Conservation (phyloP, 2,113 vertebrate genomes). For the Amphilophus citrinellus region DNA sequence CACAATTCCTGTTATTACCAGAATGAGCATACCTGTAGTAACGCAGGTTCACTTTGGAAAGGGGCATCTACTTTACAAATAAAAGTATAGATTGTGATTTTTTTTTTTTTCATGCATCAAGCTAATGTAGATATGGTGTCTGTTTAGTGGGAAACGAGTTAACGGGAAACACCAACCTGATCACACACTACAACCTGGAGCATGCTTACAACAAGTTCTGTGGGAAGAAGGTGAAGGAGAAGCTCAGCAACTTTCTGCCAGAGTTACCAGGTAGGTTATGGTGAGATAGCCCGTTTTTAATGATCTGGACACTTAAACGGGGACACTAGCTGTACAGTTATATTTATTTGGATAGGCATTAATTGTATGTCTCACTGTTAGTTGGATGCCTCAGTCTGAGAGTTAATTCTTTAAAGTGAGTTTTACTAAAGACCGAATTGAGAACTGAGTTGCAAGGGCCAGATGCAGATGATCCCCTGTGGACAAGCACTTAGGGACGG, state of each 20-base stretch:
- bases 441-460: not conserved
- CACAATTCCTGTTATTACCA: not conserved
- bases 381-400: not conserved
- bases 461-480: not conserved
- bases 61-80: not conserved
- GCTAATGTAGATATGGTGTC: not conserved
- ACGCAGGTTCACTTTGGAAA: not conserved
- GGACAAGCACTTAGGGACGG: not conserved
- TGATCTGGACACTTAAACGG: not conserved
- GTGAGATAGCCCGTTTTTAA: not conserved
- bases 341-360: not conserved
- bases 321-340: not conserved
- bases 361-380: not conserved
- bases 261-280: slow-evolving; percentile 88
- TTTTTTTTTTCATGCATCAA: too few relatives aligned
- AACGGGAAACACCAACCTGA: slow-evolving; percentile 96
- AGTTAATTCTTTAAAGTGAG: not conserved
- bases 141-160: slow-evolving; percentile 90
- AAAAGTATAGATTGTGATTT: not conserved
- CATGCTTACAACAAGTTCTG: slow-evolving; percentile 98
- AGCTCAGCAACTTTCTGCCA: slow-evolving; percentile 97
- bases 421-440: not conserved
- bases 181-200: slow-evolving; percentile 96
- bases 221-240: slow-evolving; percentile 98
- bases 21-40: not conserved